A percentile compares a stretch with the other conserved stretches of the same genome.
Evolutionary conservation across 2,113 vertebrate species (phyloP).

Genomic region (Paradisaea rubra): DNA sequence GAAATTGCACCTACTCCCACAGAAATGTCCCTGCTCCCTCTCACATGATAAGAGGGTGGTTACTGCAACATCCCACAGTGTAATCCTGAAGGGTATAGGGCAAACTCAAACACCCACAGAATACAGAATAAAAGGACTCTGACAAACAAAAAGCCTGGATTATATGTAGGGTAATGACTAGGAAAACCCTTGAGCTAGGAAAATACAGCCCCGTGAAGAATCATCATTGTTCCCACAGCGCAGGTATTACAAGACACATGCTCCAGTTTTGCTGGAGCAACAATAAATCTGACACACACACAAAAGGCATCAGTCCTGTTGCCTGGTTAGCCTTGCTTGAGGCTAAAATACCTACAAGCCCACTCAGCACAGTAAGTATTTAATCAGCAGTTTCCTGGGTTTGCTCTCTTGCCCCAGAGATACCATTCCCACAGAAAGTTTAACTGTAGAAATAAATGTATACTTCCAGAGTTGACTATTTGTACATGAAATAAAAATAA

Average conservation of each 20-base stretch:
- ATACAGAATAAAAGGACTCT: not conserved
- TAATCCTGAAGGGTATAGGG: not conserved
- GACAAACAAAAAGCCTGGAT: not conserved
- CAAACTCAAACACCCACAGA: slow-evolving; percentile 1
- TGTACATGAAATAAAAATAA: not conserved
- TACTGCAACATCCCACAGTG: not conserved
- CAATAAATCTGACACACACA: not conserved
- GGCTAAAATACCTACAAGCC: not conserved
- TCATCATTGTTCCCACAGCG: not conserved
- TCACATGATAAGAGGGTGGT: not conserved
- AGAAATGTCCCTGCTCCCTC: not conserved
- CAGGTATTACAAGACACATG: not conserved
- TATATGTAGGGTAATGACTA: slow-evolving; percentile 10
- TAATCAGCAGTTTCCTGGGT: not conserved
- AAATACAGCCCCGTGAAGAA: slow-evolving; percentile 5
- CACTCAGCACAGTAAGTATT: not conserved
- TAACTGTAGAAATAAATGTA: not conserved
- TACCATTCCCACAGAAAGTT: not conserved
- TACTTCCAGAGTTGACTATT: not conserved
- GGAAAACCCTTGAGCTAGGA: slow-evolving; percentile 2
- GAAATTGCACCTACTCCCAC: not conserved
- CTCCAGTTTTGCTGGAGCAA: not conserved
- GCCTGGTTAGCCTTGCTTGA: not conserved
- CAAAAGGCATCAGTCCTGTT: not conserved
- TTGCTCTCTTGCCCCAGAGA: not conserved